These are phyloP conservation scores for Drosophila carrolli DNA, from an alignment of 1,140 invertebrate species.

Conservation along the genomic window DNA sequence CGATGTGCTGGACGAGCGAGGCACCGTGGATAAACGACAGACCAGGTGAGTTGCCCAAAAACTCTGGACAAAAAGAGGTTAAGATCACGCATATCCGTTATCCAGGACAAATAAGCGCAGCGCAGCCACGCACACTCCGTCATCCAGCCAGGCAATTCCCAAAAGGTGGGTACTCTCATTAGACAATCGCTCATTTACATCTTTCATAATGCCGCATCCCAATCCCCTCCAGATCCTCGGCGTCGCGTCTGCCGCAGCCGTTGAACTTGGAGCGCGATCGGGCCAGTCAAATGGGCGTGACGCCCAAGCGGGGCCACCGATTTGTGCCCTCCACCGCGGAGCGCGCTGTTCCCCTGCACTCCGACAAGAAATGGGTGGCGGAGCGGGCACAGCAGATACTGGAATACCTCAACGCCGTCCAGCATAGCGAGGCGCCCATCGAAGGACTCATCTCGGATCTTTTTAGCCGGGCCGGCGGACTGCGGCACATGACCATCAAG, in stretches of 20 bases:
- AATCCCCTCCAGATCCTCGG: conserved; percentile 9
- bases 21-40: conserved; percentile 36
- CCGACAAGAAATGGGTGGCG: conserved; percentile 79
- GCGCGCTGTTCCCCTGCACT: conserved; percentile 48
- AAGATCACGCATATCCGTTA: neutral
- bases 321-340: conserved; percentile 50
- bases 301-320: conserved; percentile 23
- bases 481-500: conserved; percentile 78
- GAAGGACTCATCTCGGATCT: conserved; percentile 48
- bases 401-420: conserved; percentile 57
- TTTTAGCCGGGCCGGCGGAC: conserved; percentile 45
- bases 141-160: neutral
- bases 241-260: conserved; percentile 22
- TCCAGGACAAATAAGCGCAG: conserved; percentile 4
- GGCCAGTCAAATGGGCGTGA: conserved; percentile 21
- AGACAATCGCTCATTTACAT: too few relatives aligned
- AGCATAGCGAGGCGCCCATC: neutral
- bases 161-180: neutral
- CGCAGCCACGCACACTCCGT: conserved; percentile 21
- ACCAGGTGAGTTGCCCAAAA: conserved; percentile 43
- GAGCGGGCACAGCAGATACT: conserved; percentile 65
- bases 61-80: too few relatives aligned
- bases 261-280: conserved; percentile 35
- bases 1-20: conserved; percentile 39
- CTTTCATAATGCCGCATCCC: neutral